These are phyloP conservation scores for Rhea pennata DNA, from an alignment of 2,113 vertebrate species.

Conservation along the genomic window DNA sequence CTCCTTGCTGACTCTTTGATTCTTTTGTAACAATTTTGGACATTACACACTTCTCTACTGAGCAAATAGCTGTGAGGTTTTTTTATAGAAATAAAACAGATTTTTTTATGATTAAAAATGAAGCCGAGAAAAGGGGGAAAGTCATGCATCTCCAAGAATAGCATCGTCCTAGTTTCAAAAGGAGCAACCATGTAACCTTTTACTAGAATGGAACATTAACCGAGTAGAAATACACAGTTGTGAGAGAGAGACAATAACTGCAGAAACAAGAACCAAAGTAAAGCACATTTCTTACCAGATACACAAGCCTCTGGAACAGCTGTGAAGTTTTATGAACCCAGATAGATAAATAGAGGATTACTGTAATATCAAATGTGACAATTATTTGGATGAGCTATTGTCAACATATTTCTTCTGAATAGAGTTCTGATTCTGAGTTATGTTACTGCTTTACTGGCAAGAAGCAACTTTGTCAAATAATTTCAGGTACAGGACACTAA, in stretches of 20 bases:
- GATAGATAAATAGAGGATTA: neutral
- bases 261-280: neutral
- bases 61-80: neutral
- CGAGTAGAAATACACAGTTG: neutral
- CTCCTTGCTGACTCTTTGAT: neutral
- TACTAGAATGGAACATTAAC: neutral
- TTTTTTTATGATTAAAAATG: neutral
- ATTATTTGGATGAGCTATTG: rapidly evolving
- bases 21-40: neutral
- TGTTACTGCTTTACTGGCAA: neutral
- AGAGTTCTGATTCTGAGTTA: neutral
- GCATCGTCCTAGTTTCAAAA: neutral
- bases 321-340: neutral
- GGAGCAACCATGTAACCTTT: neutral
- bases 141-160: neutral
- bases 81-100: neutral
- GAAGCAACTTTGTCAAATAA: neutral
- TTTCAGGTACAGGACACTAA: neutral
- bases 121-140: neutral
- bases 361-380: neutral
- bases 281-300: neutral
- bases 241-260: neutral
- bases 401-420: neutral
- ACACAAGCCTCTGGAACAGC: neutral
- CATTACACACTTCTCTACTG: neutral